Evolutionary conservation across 35 echinoderm and acorn worm genomes (phyloP).

Genomic region (Anneissia japonica): DNA sequence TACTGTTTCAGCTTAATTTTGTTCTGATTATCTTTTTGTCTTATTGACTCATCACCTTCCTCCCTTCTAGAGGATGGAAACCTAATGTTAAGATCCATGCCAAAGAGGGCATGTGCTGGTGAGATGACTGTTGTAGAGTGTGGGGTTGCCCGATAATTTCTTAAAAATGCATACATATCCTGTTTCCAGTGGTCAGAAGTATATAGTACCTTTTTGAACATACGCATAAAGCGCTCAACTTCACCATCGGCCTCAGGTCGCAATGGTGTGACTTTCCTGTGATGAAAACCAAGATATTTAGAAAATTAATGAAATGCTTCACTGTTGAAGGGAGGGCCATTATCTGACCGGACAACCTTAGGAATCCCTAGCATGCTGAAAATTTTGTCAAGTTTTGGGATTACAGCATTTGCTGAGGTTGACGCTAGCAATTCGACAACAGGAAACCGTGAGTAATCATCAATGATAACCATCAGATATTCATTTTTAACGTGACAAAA

Average conservation of each 20-base stretch:
- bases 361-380: background rate
- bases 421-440: constrained; percentile 21
- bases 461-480: background rate
- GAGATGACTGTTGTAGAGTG: constrained; percentile 44
- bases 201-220: constrained; percentile 52
- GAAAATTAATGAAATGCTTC: constrained; percentile 51
- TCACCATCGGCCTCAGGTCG: constrained; percentile 77
- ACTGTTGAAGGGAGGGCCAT: background rate
- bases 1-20: background rate
- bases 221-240: constrained; percentile 69
- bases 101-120: constrained; percentile 50
- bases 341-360: background rate
- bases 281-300: constrained; percentile 52
- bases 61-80: background rate
- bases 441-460: constrained; percentile 9
- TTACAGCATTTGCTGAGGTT: constrained; percentile 5
- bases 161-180: constrained; percentile 47
- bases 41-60: no score
- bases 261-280: constrained; percentile 46
- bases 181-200: constrained; percentile 60
- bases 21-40: background rate
- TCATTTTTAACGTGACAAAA: background rate
- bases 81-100: background rate
- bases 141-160: constrained; percentile 67
- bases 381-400: constrained; percentile 35